Base-by-base conservation (phyloP, 2,888 invertebrate genomes). In the Boloria selene region DNA sequence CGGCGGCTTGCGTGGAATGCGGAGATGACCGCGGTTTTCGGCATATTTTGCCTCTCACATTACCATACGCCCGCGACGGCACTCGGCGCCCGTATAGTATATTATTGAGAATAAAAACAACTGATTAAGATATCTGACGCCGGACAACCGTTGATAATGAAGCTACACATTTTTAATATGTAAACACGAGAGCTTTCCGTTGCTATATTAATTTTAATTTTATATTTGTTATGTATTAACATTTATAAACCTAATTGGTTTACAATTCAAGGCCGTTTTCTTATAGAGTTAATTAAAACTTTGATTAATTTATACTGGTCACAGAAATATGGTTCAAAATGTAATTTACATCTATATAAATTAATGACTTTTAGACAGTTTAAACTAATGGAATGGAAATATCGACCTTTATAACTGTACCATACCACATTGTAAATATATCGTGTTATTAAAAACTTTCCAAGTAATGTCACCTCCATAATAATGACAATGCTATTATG, bases 21-120 rank as follows among this genome's bases (percentile, higher is more conserved):
- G 90, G 91, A 90, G 90, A 90, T 87, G 87, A 83, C 82, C 84
- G 81, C 79, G 74, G 74, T 79, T 81, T 85, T 85, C 77, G 85
- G 79, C 79, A 79, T 77, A 79, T 80, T 79, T 77, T 76, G 76
- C 73, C 77, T 78, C 79, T 75, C 79, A 81, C 70, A 87, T 90
- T 89, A 84, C 74, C 88, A 88, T 89, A 84, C 76, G 73, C 72
- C 75, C 79, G 80, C 81, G 79, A 2, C 81, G 79, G n/a, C n/a
- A n/a, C n/a, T 73, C 78, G 79, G 78, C 80, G 84, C 81, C 79
- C 74, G 72, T 69, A 67, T 67, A 68, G 70, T 64, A 68, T 63
- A 68, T 69, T 72, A 68, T 71, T 67, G 67, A 70, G 72, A 52
- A 60, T 71, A 68, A 72, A 67, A 77, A 73, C 70, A 74, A 71